phyloP scores from a whole-genome alignment of 2,797 vertebrate genomes.

The Bradypodion pumilum region DNA sequence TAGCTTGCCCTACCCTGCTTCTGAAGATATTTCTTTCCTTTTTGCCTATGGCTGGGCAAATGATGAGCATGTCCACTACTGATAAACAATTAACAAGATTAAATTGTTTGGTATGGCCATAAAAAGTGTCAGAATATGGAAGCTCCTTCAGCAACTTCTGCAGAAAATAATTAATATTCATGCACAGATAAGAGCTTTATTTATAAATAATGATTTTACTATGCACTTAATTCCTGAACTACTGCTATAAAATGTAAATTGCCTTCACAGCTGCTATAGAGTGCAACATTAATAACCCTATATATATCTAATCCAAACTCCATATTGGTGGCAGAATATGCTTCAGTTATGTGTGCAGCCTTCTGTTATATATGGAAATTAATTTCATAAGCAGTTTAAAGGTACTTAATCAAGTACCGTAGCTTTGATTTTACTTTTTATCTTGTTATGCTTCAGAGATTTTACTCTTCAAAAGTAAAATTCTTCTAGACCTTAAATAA shows the following conservation, averaged over 20 bases:
- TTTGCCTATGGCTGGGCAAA: conserved; percentile 6
- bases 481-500: conserved; percentile 43
- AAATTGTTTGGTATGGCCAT: conserved; percentile 36
- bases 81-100: conserved; percentile 51
- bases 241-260: conserved; percentile 43
- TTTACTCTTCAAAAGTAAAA: conserved; percentile 17
- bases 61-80: neutral
- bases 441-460: conserved; percentile 35
- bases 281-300: conserved; percentile 53
- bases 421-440: conserved; percentile 38
- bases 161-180: conserved; percentile 47
- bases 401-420: conserved; percentile 46
- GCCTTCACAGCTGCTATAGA: conserved; percentile 33
- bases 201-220: conserved; percentile 52
- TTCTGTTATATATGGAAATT: conserved; percentile 45
- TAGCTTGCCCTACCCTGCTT: neutral
- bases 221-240: conserved; percentile 40
- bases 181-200: conserved; percentile 32
- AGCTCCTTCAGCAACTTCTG: conserved; percentile 38
- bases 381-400: conserved; percentile 46
- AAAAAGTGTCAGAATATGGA: conserved; percentile 39
- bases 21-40: neutral
- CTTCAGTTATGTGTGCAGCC: conserved; percentile 25
- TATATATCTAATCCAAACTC: conserved; percentile 19
- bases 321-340: conserved; percentile 31